Evolutionary conservation across 2,888 invertebrate species (phyloP), one percentile per base, ranked within the genome.

Genomic region (Sphaeridia pumilis): DNA sequence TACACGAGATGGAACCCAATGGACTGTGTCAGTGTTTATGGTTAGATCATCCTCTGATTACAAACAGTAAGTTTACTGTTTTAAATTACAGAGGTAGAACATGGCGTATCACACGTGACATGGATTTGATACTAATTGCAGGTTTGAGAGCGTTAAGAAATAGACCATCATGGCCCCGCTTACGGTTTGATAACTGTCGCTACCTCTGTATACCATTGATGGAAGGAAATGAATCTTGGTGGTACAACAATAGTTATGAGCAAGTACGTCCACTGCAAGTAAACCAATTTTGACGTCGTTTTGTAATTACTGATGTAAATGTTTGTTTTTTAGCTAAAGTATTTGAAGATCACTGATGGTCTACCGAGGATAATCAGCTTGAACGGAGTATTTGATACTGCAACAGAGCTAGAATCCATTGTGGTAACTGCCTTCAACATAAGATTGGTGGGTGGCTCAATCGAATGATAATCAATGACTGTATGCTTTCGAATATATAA

Each of bases 11-110:
- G 26, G 52, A 58, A 20, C 31, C 34, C 22, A 54, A 38, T 14
- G 28, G 41, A 12, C 52, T 59, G 20, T 5, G 17, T 5, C 53
- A 51, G 20, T 51, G 55, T 17, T 44, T 63, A 0, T 63, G 60
- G 60, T 20, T 60, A 14, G 63, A 63, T 42, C 59, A 63, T 47
- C 63, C 63, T 3, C 34, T 59, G 22, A 42, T 61, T n/a, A n/a
- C n/a, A n/a, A n/a, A n/a, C n/a, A n/a, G n/a, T n/a, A n/a, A n/a
- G n/a, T n/a, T n/a, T n/a, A 28, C 31, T 22, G 10, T 36, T 51
- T 36, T 14, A 34, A 51, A 36, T 36, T 17, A n/a, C n/a, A n/a
- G n/a, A n/a, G n/a, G n/a, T n/a, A n/a, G n/a, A n/a, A n/a, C n/a
- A n/a, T n/a, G n/a, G n/a, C n/a, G n/a, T n/a, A n/a, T n/a, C n/a